phyloP scores from a whole-genome alignment of 2,113 vertebrate genomes.

The Meleagris gallopavo region DNA sequence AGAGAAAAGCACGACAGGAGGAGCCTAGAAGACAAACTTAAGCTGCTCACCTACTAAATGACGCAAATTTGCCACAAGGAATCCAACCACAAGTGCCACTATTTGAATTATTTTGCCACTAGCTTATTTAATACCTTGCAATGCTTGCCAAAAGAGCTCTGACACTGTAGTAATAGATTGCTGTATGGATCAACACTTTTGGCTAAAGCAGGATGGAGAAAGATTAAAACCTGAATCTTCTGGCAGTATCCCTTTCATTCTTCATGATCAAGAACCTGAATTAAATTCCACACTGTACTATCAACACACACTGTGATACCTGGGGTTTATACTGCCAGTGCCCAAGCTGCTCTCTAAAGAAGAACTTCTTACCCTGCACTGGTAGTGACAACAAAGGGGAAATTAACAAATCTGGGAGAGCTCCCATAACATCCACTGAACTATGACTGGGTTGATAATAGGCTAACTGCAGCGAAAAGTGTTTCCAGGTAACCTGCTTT shows the following conservation, averaged over 20 bases:
- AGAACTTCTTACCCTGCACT: neutral
- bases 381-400: neutral
- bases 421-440: neutral
- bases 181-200: neutral
- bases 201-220: neutral
- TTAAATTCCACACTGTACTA: neutral
- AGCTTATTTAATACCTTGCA: neutral
- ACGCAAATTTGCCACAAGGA: neutral
- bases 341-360: neutral
- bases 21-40: neutral
- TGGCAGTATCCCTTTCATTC: neutral
- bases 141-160: neutral
- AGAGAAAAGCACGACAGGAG: neutral
- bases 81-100: accelerated
- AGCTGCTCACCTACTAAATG: neutral
- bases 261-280: neutral
- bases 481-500: neutral
- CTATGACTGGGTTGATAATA: neutral
- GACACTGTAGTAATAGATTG: neutral
- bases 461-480: neutral
- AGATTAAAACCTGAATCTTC: neutral
- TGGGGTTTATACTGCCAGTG: neutral
- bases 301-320: neutral
- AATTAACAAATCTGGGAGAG: neutral
- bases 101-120: accelerated